Conservation (phyloP, 2,888 invertebrate species). For the Idaea dimidiata region DNA sequence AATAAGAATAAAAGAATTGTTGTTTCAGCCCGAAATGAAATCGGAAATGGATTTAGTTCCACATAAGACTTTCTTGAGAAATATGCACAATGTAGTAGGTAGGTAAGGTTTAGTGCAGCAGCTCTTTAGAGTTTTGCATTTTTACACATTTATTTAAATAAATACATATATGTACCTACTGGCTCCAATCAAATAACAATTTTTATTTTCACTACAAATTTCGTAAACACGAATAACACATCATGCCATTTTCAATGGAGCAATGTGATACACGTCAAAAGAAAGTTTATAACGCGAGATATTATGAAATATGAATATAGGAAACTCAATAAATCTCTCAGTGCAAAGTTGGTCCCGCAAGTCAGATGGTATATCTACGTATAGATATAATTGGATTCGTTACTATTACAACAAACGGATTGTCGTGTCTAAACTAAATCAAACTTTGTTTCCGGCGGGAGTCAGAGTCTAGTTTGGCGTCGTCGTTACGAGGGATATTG, state of each 20-base stretch:
- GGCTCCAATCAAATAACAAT: background rate
- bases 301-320: constrained; percentile 23
- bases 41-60: constrained; percentile 24
- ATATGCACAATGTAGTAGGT: background rate
- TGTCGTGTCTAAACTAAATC: constrained; percentile 73
- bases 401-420: constrained; percentile 62
- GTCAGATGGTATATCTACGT: constrained; percentile 23
- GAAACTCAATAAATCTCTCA: constrained; percentile 32
- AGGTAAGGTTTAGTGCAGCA: no score
- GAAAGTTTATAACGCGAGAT: constrained; percentile 7
- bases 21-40: constrained; percentile 31
- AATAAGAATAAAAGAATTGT: constrained; percentile 50
- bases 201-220: background rate
- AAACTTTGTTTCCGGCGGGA: constrained; percentile 72
- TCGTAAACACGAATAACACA: background rate
- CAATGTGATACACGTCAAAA: constrained; percentile 2
- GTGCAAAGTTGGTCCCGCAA: constrained; percentile 29
- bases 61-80: constrained; percentile 8
- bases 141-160: background rate
- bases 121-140: background rate
- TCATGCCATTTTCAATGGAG: constrained; percentile 2
- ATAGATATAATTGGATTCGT: constrained; percentile 58
- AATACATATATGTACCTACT: background rate
- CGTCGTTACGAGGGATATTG: constrained; percentile 51
- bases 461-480: constrained; percentile 43